Evolutionary conservation across 2,888 invertebrate genomes (phyloP), one percentile per base, ranked within the genome.

Genomic region (Thecophora atra): DNA sequence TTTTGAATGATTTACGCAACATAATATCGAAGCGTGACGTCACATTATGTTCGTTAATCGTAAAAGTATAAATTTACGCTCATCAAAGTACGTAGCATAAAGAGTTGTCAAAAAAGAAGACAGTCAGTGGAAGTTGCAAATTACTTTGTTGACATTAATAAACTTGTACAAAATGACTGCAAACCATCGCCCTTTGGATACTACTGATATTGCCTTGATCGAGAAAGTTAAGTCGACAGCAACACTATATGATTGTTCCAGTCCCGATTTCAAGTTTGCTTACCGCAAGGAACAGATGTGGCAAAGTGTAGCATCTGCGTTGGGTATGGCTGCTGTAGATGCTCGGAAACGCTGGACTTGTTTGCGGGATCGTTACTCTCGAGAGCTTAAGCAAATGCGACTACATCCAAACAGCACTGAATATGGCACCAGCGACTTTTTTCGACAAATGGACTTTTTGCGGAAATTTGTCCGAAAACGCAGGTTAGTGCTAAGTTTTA

Each of bases 281-380:
- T 81, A 83, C 70, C 79, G 81, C 58, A 87, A 87, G 75, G 82
- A 84, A 37, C 80, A 84, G 74, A 81, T 83, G 69, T 87, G 87
- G 87, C 80, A 80, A 13, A 80, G 80, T 75, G 80, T 87, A 13
- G 83, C 84, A 1, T 75, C 79, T n/a, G 72, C 76, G 44, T 70
- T 84, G 6, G 78, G 78, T 5, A 81, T 82, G 76, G 75, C 79
- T 19, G 80, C 78, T 2, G 77, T 77, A 30, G 85, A 85, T 37
- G 81, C 80, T 30, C 79, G 83, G 15, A 80, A 84, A n/a, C 79
- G 85, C 3, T 87, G 87, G 87, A 86, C 85, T 0, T 85, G 83
- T 3, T 74, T 87, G 11, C 79, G 87, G 2, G 87, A 87, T 75
- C 82, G 86, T 11, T 87, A 87, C 74, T 84, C 85, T 0, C 81